Base-by-base conservation (phyloP, 1,140 invertebrate genomes). In the Hestina assimilis region DNA sequence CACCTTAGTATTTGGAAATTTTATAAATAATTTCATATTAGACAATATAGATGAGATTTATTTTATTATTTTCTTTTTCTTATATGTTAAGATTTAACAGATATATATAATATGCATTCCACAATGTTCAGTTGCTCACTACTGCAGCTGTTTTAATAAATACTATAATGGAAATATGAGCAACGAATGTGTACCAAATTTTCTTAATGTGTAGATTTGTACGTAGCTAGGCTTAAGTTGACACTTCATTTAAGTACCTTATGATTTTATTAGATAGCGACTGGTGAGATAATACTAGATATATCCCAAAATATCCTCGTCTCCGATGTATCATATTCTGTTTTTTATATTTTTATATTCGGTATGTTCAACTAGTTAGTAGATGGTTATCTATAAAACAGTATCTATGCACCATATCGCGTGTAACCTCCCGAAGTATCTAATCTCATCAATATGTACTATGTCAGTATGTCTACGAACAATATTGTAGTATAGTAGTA, bases 161-260 rank as follows among this genome's bases (percentile, higher is more conserved):
- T 75, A 64, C 77, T 70, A 71, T 75, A 68, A 68, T 67, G 62
- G 72, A 70, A 75, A 80, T 80, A 78, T 72, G 79, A 85, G 82
- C 84, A 87, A 87, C 84, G 84, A 87, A 87, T 81, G 74, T 83
- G 80, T 84, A 87, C 84, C 84, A 87, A 86, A 87, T 83, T 86
- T 70, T 81, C 58, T 72, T 74, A 73, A 79, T 69, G 63, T 75
- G 71, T 84, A 84, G 73, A 77, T 55, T 79, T 83, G 70, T 84
- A 82, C 69, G 71, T 86, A 83, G 72, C 35, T 87, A 87, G 75
- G 43, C 14, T 66, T 83, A 83, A 83, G 79, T 79, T 81, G 56
- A 66, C 63, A 63, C 55, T 60, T 69, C 53, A 61, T 66, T 69
- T 64, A 58, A 66, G 63, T 78, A 69, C 67, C 63, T 66, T 66